Conservation (phyloP, 2,797 vertebrate genomes). For the Xiphorhynchus erythropygius region DNA sequence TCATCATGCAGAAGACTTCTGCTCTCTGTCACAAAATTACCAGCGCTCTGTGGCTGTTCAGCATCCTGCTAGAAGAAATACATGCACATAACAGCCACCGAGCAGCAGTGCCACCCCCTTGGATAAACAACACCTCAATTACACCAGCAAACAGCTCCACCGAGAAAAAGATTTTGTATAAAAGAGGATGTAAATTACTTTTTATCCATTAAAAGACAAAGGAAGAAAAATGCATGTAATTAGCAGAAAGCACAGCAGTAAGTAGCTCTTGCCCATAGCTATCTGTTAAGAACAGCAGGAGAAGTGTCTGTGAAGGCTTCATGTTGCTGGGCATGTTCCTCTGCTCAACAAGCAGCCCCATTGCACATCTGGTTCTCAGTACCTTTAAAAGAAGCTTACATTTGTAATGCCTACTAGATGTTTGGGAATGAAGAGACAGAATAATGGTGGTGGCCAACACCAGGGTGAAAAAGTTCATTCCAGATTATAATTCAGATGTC, state of each 20-base stretch:
- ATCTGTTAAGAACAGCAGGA: neutral
- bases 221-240: conserved; percentile 18
- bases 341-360: neutral
- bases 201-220: conserved; percentile 2
- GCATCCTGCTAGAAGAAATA: neutral
- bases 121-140: neutral
- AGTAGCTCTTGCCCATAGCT: neutral
- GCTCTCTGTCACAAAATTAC: neutral
- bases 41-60: neutral
- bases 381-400: neutral
- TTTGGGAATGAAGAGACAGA: neutral
- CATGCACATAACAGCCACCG: neutral
- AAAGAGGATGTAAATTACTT: neutral
- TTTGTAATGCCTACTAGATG: neutral
- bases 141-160: neutral
- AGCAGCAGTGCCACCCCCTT: neutral
- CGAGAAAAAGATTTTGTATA: neutral
- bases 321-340: neutral
- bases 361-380: neutral
- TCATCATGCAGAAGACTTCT: neutral
- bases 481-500: neutral
- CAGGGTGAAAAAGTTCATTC: neutral
- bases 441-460: neutral
- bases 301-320: neutral
- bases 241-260: neutral